These are phyloP conservation scores for Rhynchopsitta pachyrhyncha DNA, from an alignment of 2,113 vertebrate genomes.

Conservation along the genomic window DNA sequence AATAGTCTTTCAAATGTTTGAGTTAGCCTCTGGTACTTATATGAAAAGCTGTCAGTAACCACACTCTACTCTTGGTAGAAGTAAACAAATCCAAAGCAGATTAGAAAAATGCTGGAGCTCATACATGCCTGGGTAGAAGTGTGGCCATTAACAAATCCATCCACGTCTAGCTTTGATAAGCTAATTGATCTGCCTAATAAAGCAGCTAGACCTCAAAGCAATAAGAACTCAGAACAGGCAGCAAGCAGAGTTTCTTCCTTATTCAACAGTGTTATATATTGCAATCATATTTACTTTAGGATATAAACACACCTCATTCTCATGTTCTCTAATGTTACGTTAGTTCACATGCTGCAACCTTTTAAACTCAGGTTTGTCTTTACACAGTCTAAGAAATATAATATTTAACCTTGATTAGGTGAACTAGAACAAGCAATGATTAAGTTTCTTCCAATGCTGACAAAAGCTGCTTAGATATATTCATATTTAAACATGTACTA, in stretches of 20 bases:
- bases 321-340: not conserved
- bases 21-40: not conserved
- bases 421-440: not conserved
- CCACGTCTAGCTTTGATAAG: not conserved
- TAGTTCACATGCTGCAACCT: not conserved
- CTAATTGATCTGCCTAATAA: not conserved
- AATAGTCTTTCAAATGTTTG: not conserved
- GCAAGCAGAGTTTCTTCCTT: not conserved
- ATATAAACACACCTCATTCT: not conserved
- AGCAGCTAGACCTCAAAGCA: not conserved
- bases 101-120: not conserved
- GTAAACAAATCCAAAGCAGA: not conserved
- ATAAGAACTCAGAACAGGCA: not conserved
- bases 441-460: not conserved
- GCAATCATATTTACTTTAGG: not conserved
- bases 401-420: not conserved
- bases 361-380: not conserved
- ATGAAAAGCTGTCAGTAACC: not conserved
- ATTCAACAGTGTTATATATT: not conserved
- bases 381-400: not conserved
- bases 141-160: not conserved
- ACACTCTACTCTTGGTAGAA: not conserved
- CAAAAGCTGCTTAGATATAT: not conserved
- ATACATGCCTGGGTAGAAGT: not conserved
- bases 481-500: conserved; percentile 19